Percentiles rank a stretch among this genome's conserved stretches.
Evolutionary conservation across 2,113 vertebrate species (phyloP).

Genomic region (Gobius niger): DNA sequence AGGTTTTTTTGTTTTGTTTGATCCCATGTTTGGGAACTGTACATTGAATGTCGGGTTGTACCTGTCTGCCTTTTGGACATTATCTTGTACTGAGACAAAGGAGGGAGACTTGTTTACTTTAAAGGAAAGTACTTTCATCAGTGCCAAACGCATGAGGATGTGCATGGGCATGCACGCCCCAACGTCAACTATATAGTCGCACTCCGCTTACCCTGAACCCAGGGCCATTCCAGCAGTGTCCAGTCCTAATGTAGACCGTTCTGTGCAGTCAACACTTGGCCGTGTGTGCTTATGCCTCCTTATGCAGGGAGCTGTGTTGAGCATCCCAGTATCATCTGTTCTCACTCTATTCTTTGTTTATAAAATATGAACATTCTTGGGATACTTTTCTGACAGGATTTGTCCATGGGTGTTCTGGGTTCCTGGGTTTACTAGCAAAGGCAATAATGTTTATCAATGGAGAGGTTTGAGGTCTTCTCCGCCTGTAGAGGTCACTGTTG

Average conservation of each 20-base stretch:
- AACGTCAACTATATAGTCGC: conserved; percentile 46
- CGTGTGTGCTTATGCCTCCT: conserved; percentile 37
- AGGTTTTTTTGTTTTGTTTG: conserved; percentile 18
- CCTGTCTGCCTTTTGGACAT: conserved; percentile 57
- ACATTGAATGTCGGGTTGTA: conserved; percentile 74
- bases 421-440: conserved; percentile 52
- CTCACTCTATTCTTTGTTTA: conserved; percentile 38
- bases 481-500: conserved; percentile 46
- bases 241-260: conserved; percentile 25
- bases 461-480: conserved; percentile 40
- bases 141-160: conserved; percentile 77
- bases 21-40: conserved; percentile 65
- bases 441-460: conserved; percentile 50
- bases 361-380: conserved; percentile 46
- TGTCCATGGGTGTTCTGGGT: conserved; percentile 41
- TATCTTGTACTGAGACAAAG: background rate
- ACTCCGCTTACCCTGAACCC: conserved; percentile 41
- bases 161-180: conserved; percentile 61
- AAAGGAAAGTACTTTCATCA: conserved; percentile 58
- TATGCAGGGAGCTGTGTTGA: conserved; percentile 31
- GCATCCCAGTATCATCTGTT: conserved; percentile 26
- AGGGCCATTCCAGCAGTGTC: conserved; percentile 42
- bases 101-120: conserved; percentile 30
- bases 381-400: conserved; percentile 56
- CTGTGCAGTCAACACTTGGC: conserved; percentile 31